Conservation (phyloP, 2,888 invertebrate genomes). For the Uropetala carovei region DNA sequence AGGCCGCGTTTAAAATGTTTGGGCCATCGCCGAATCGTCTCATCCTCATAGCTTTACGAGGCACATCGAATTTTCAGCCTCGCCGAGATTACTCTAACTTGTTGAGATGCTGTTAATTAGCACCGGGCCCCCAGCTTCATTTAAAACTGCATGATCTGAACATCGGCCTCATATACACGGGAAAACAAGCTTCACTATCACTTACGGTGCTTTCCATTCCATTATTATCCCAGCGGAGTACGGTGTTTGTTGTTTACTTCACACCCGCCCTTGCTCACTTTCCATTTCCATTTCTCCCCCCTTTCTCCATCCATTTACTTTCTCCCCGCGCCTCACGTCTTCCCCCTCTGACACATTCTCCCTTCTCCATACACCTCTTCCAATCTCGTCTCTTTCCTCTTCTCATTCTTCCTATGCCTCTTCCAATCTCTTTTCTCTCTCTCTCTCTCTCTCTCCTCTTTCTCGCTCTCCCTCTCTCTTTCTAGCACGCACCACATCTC, state of each 20-base stretch:
- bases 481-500: neutral
- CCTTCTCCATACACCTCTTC: neutral
- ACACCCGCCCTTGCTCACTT: neutral
- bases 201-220: conserved; percentile 44
- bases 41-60: conserved; percentile 25
- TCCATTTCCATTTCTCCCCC: neutral
- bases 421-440: neutral
- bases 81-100: conserved; percentile 59
- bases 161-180: conserved; percentile 37
- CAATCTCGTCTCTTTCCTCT: neutral
- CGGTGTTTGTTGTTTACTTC: conserved; percentile 38
- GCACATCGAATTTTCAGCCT: conserved; percentile 47
- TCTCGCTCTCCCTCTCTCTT: neutral
- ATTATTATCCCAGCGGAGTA: conserved; percentile 48
- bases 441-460: neutral
- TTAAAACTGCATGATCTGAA: conserved; percentile 60
- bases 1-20: conserved; percentile 12
- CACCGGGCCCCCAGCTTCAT: conserved; percentile 15
- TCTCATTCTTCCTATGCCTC: neutral
- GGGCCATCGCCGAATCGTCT: neutral
- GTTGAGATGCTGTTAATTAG: conserved; percentile 58
- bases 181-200: conserved; percentile 45
- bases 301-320: neutral
- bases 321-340: neutral
- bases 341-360: neutral